Evolutionary conservation across 1,140 invertebrate genomes (phyloP).

Genomic region (Aphaenogaster floridana): DNA sequence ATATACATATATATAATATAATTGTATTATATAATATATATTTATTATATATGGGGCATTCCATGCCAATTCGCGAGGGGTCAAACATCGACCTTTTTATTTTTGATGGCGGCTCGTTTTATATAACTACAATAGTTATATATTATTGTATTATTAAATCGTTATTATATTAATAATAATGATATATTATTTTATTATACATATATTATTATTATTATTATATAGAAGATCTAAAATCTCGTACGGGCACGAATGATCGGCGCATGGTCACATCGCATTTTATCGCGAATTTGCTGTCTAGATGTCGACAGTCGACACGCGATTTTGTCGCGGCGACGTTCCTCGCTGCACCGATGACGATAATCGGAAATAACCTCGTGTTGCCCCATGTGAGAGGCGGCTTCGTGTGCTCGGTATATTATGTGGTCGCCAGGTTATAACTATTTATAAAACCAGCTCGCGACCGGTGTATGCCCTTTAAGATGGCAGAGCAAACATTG

Average conservation of each 20-base stretch:
- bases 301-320: conserved; percentile 15
- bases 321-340: not conserved
- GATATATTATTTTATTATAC: no score
- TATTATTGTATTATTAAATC: no score
- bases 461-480: conserved; percentile 58
- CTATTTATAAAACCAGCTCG: conserved; percentile 76
- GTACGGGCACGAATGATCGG: not conserved
- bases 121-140: no score
- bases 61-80: no score
- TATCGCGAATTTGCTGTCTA: not conserved
- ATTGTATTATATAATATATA: no score
- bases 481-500: conserved; percentile 62
- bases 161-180: no score
- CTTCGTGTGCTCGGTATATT: conserved; percentile 51
- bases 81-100: no score
- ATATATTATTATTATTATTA: no score
- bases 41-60: no score
- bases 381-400: conserved; percentile 35
- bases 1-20: no score
- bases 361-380: conserved; percentile 70
- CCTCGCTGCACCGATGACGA: conserved; percentile 21
- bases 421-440: conserved; percentile 63
- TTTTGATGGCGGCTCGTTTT: no score
- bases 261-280: not conserved
- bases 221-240: not conserved